Evolutionary conservation across 1,140 invertebrate species (phyloP).

Genomic region (Neodiprion lecontei): DNA sequence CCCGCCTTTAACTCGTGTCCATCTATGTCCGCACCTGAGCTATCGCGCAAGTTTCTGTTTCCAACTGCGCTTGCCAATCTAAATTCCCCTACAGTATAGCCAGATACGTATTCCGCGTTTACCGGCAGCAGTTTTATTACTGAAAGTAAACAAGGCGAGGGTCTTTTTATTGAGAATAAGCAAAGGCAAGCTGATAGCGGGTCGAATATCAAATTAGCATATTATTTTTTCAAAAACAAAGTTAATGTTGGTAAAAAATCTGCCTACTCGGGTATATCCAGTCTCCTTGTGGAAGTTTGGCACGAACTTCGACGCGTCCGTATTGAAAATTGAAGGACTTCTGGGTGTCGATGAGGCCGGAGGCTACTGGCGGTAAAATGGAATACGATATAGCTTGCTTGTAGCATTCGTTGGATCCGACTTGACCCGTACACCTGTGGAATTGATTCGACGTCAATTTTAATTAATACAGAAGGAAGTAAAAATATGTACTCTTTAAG

Average conservation of each 20-base stretch:
- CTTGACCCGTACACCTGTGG: conserved; percentile 66
- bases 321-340: conserved; percentile 64
- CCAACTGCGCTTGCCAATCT: conserved; percentile 27
- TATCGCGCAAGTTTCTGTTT: conserved; percentile 35
- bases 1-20: conserved; percentile 22
- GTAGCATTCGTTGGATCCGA: conserved; percentile 57
- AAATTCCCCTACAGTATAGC: conserved; percentile 46
- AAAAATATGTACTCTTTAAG: conserved; percentile 22
- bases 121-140: conserved; percentile 64
- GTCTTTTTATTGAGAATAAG: neutral
- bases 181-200: neutral
- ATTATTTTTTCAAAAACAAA: neutral
- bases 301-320: conserved; percentile 68
- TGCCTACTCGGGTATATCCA: conserved; percentile 70
- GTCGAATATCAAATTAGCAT: neutral
- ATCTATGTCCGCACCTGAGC: conserved; percentile 35
- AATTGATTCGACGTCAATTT: conserved; percentile 10
- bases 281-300: conserved; percentile 71
- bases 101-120: conserved; percentile 57
- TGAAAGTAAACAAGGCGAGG: conserved; percentile 35
- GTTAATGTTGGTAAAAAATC: neutral
- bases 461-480: conserved; percentile 7
- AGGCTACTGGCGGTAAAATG: conserved; percentile 72
- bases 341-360: conserved; percentile 72
- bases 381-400: conserved; percentile 57